Evolutionary conservation across 1,140 invertebrate genomes (phyloP).

Genomic region (Bombus pascuorum): DNA sequence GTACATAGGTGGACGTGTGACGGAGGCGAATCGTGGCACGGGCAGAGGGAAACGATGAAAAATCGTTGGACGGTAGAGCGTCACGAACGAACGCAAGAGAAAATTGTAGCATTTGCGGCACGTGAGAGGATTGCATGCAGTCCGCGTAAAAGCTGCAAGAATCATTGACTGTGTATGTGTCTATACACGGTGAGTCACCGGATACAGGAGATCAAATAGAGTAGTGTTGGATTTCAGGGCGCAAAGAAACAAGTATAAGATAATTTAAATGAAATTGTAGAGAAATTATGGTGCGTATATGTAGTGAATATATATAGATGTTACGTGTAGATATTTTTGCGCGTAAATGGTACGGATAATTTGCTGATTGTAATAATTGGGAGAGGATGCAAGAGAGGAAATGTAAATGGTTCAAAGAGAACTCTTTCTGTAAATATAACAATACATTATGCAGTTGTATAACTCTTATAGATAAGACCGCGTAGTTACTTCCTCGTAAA

Average conservation of each 20-base stretch:
- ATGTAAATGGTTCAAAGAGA: neutral
- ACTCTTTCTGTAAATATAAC: neutral
- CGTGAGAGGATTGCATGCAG: constrained; percentile 52
- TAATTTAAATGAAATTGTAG: neutral
- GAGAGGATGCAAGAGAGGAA: neutral
- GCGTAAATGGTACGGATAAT: neutral
- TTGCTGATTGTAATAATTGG: neutral
- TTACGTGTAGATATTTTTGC: neutral
- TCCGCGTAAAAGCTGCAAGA: constrained; percentile 33
- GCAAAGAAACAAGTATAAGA: neutral
- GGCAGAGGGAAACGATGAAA: neutral
- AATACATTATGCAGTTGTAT: neutral
- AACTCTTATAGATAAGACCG: neutral
- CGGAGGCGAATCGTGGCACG: neutral
- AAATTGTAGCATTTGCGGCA: constrained; percentile 51
- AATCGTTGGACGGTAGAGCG: constrained; percentile 5
- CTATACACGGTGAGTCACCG: constrained; percentile 2
- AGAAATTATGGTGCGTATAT: neutral
- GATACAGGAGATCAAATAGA: neutral
- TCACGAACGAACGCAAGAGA: constrained; percentile 32
- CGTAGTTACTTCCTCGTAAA: neutral
- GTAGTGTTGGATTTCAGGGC: neutral
- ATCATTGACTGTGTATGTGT: neutral
- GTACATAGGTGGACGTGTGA: neutral
- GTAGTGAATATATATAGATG: neutral